Evolutionary conservation across 1,140 invertebrate genomes (phyloP).

Genomic region (Euura lappo): DNA sequence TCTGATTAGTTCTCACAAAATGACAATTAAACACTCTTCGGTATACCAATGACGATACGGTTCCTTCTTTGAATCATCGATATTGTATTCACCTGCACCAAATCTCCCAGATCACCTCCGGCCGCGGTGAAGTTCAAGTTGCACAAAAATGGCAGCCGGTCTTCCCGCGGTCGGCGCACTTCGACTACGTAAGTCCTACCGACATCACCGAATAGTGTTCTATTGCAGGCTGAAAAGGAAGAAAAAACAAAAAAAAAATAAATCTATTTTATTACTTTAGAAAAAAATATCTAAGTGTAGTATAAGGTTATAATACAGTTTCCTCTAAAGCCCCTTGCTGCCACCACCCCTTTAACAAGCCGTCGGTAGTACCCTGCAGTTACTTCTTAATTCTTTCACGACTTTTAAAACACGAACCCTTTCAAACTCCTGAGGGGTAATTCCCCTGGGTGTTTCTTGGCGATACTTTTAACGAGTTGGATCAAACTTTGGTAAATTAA

Average conservation of each 20-base stretch:
- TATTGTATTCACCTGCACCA: conserved; percentile 71
- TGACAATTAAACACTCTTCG: no score
- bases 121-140: conserved; percentile 81
- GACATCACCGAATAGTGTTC: conserved; percentile 80
- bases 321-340: no score
- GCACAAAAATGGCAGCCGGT: conserved; percentile 77
- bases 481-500: background rate
- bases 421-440: background rate
- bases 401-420: conserved; percentile 7
- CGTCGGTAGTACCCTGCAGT: background rate
- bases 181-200: conserved; percentile 80
- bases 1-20: conserved; percentile 7
- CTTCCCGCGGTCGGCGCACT: conserved; percentile 74
- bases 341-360: no score
- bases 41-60: no score
- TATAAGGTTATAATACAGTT: background rate
- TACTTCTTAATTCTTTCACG: conserved; percentile 6
- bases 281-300: background rate
- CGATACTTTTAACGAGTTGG: conserved; percentile 7
- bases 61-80: no score
- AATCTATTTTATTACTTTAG: conserved; percentile 14
- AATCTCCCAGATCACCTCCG: conserved; percentile 73
- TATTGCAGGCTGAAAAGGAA: conserved; percentile 77
- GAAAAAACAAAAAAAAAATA: conserved; percentile 27
- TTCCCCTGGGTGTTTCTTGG: background rate